Conservation (phyloP, 2,113 vertebrate species). For the Pantherophis guttatus region DNA sequence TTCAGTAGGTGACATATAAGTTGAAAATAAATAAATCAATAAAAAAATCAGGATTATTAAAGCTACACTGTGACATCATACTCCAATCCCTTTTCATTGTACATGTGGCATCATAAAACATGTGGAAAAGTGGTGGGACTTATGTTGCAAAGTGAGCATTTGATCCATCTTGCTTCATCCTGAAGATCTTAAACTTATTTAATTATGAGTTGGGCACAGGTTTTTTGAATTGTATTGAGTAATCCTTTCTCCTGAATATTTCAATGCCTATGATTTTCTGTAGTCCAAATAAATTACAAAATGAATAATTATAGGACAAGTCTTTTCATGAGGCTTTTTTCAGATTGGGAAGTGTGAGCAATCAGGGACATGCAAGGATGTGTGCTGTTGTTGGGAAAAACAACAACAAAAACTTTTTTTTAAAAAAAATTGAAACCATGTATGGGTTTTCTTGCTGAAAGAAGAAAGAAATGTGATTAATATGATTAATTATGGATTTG, state of each 20-base stretch:
- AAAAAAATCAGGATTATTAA: not conserved
- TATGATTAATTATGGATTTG: not conserved
- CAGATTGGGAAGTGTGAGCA: not conserved
- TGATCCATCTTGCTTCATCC: not conserved
- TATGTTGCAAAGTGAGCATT: not conserved
- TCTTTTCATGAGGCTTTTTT: not conserved
- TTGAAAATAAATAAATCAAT: not conserved
- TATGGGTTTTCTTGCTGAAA: not conserved
- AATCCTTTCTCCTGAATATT: not conserved
- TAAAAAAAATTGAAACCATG: not conserved
- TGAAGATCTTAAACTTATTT: not conserved
- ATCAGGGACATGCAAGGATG: not conserved
- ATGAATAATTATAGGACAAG: not conserved
- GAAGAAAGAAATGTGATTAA: not conserved
- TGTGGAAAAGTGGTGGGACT: not conserved
- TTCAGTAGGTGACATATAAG: not conserved
- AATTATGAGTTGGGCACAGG: not conserved
- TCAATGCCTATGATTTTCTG: not conserved
- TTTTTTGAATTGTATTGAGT: not conserved
- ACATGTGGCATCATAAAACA: not conserved
- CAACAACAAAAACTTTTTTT: not conserved
- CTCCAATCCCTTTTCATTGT: not conserved
- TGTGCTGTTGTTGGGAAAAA: not conserved
- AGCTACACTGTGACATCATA: not conserved
- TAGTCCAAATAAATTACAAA: not conserved